These are phyloP conservation scores for Onchidella celtica DNA, from an alignment of 2,888 invertebrate species.

Conservation along the genomic window DNA sequence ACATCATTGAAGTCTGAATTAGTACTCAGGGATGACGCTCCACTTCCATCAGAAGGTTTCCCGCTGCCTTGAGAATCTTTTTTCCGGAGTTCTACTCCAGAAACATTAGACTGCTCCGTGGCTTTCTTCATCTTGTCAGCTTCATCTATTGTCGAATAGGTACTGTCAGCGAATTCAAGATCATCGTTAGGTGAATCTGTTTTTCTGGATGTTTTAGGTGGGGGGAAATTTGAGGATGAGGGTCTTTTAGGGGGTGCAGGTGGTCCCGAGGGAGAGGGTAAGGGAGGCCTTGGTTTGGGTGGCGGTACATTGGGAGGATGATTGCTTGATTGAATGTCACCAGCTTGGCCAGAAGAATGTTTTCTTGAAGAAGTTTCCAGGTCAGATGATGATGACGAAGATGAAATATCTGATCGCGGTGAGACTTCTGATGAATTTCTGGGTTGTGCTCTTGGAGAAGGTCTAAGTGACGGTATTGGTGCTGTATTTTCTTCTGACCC, in stretches of 20 bases:
- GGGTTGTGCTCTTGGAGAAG: no score
- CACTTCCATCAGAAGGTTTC: neutral
- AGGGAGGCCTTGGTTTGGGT: no score
- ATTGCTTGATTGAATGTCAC: neutral
- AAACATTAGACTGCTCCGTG: no score
- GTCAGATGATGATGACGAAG: neutral
- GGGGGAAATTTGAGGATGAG: neutral
- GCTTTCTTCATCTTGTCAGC: neutral
- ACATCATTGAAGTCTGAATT: constrained; percentile 19
- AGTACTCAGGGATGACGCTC: neutral
- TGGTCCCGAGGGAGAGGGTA: neutral
- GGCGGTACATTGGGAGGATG: neutral
- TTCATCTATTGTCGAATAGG: neutral
- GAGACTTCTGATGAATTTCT: no score
- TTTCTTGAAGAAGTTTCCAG: neutral
- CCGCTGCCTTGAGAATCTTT: no score
- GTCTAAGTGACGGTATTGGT: no score
- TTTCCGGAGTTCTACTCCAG: no score
- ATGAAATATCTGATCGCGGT: neutral
- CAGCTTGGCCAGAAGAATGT: neutral
- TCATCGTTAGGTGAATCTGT: neutral
- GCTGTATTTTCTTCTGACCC: no score
- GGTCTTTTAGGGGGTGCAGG: constrained; percentile 15
- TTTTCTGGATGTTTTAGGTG: neutral
- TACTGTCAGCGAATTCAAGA: neutral